Conservation (phyloP, 2,888 invertebrate species). For the Meteorus cinctellus region DNA sequence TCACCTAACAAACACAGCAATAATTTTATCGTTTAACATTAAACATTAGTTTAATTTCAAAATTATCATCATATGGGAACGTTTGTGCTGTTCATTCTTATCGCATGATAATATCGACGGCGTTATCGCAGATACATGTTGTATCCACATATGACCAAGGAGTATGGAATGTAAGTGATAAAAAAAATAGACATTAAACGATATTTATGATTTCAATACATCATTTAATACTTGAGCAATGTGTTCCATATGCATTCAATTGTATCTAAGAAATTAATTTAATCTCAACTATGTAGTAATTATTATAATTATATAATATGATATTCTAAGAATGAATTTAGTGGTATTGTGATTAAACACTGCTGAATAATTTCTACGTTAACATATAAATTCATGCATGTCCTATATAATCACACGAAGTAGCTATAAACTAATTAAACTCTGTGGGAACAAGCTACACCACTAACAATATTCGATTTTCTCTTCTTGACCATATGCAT, state of each 20-base stretch:
- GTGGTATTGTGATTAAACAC: neutral
- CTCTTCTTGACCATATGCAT: constrained; percentile 12
- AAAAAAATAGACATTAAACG: neutral
- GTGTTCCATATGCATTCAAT: no score
- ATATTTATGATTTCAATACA: neutral
- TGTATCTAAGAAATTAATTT: neutral
- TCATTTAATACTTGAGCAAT: neutral
- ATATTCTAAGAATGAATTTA: neutral
- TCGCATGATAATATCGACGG: constrained; percentile 16
- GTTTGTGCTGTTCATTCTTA: neutral
- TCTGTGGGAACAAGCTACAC: constrained; percentile 9
- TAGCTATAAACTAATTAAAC: constrained; percentile 19
- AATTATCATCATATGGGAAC: constrained; percentile 9
- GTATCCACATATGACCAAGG: neutral
- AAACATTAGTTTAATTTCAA: neutral
- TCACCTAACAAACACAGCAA: neutral
- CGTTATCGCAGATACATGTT: constrained; percentile 8
- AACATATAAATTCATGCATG: neutral
- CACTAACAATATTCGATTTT: constrained; percentile 23
- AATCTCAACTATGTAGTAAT: neutral
- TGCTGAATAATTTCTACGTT: neutral
- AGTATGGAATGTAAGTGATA: neutral
- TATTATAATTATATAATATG: neutral
- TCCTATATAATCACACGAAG: neutral
- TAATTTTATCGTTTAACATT: neutral